Evolutionary conservation across 2,797 vertebrate genomes (phyloP).

Genomic region (Phrynocephalus vlangalii): DNA sequence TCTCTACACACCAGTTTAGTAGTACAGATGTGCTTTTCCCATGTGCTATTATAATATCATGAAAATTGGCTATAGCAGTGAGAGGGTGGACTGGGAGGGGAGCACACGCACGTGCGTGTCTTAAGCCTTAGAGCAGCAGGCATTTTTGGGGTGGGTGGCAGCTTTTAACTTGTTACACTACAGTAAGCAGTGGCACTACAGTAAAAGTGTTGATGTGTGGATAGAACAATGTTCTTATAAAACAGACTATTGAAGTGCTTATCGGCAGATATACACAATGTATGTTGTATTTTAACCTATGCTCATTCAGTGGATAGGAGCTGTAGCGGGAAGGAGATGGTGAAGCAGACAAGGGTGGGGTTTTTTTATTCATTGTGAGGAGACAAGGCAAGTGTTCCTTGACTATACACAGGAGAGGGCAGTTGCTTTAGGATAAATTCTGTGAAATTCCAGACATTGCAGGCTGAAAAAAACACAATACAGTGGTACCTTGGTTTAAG

Average conservation of each 20-base stretch:
- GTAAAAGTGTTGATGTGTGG: constrained; percentile 41
- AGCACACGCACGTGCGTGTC: neutral
- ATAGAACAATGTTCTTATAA: constrained; percentile 54
- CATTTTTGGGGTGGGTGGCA: constrained; percentile 66
- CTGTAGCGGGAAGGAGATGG: neutral
- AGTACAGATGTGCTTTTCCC: constrained; percentile 74
- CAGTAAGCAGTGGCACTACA: constrained; percentile 16
- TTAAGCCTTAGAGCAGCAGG: constrained; percentile 53
- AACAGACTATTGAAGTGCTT: constrained; percentile 66
- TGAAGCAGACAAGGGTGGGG: neutral
- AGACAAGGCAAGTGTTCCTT: constrained; percentile 70
- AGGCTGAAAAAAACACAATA: constrained; percentile 67
- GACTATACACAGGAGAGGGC: constrained; percentile 70
- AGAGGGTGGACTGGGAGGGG: constrained; percentile 63
- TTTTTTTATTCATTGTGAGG: constrained; percentile 72
- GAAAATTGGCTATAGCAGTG: constrained; percentile 70
- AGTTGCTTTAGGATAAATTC: constrained; percentile 79
- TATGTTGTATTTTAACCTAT: constrained; percentile 60
- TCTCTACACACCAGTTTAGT: constrained; percentile 68
- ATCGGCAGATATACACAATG: constrained; percentile 68
- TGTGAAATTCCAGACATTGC: constrained; percentile 71
- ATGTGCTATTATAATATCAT: constrained; percentile 80
- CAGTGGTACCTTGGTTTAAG: too few species aligned
- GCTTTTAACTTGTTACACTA: constrained; percentile 53
- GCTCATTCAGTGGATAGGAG: constrained; percentile 23